These are phyloP conservation scores for Tympanuchus pallidicinctus DNA, from an alignment of 2,113 vertebrate species.

Conservation along the genomic window DNA sequence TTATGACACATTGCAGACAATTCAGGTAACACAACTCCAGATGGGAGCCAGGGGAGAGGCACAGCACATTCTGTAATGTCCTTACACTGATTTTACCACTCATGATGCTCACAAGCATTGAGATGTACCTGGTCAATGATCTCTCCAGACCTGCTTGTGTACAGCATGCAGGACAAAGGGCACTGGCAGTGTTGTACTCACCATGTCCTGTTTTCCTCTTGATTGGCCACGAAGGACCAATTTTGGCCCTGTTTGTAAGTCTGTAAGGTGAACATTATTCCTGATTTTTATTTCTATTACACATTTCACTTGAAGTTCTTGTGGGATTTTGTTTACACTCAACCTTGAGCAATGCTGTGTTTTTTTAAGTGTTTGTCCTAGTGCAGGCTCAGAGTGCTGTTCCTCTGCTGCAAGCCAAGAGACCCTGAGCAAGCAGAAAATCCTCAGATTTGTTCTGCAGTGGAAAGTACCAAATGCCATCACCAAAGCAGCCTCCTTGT, in stretches of 20 bases:
- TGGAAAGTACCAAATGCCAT: background rate
- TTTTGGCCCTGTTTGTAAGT: background rate
- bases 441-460: background rate
- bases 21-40: background rate
- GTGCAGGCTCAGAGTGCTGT: background rate
- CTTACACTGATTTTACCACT: background rate
- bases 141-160: background rate
- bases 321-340: background rate
- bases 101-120: background rate
- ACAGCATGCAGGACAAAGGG: background rate
- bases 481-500: background rate
- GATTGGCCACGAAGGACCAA: accelerated
- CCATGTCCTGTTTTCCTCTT: background rate
- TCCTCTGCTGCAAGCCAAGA: background rate
- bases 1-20: background rate
- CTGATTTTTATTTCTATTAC: background rate
- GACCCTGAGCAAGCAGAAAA: background rate
- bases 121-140: background rate
- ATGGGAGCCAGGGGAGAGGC: background rate
- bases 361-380: background rate
- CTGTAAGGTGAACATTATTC: background rate
- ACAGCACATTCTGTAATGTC: background rate
- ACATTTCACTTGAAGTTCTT: background rate
- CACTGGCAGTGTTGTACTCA: background rate
- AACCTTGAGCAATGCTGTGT: background rate